Evolutionary conservation across 2,113 vertebrate species (phyloP).

Genomic region (Triplophysa tibetana): DNA sequence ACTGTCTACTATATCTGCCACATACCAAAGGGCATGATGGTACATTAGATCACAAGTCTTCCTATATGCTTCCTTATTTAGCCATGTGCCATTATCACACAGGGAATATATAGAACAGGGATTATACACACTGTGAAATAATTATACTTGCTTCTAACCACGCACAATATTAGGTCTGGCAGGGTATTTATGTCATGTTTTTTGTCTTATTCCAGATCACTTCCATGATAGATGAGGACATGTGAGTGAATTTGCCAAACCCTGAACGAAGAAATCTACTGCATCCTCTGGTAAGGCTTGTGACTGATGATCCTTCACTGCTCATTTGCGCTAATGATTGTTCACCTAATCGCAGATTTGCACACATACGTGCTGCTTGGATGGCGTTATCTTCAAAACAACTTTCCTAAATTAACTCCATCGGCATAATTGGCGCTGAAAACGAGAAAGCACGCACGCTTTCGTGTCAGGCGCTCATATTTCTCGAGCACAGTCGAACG

Average conservation of each 20-base stretch:
- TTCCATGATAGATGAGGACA: constrained; percentile 76
- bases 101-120: not conserved
- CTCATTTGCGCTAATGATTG: constrained; percentile 55
- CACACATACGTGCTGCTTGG: constrained; percentile 40
- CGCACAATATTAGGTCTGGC: constrained; percentile 56
- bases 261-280: constrained; percentile 65
- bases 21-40: constrained; percentile 3
- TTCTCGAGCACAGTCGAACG: constrained; percentile 48
- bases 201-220: constrained; percentile 64
- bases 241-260: constrained; percentile 64
- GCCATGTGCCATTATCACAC: constrained; percentile 22
- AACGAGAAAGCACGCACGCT: constrained; percentile 3
- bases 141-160: constrained; percentile 6
- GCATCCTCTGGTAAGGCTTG: constrained; percentile 70
- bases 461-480: constrained; percentile 44
- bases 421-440: constrained; percentile 44
- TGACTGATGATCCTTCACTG: constrained; percentile 61
- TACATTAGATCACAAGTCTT: constrained; percentile 4
- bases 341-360: constrained; percentile 50
- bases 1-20: not conserved
- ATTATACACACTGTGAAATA: constrained; percentile 23
- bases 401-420: constrained; percentile 39
- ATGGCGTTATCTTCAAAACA: constrained; percentile 42
- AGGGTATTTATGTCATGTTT: constrained; percentile 58
- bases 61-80: constrained; percentile 11